phyloP scores from a whole-genome alignment of 1,140 invertebrate species.

The Epicauta chinensis region DNA sequence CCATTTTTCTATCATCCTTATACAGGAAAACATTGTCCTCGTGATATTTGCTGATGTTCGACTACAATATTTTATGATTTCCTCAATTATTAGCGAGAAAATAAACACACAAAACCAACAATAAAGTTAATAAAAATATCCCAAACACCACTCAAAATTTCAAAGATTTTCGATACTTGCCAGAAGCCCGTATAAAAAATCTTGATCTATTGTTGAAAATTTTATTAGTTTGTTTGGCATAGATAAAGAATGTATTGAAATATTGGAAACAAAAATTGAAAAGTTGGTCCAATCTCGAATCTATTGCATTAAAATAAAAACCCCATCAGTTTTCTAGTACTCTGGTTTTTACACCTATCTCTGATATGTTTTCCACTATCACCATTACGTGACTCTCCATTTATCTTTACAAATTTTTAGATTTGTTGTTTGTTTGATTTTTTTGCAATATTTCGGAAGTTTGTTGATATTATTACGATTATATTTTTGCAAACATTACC shows the following conservation, averaged over 20 bases:
- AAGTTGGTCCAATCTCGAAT: conserved; percentile 7
- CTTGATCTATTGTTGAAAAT: too few relatives aligned
- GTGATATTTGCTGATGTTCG: too few relatives aligned
- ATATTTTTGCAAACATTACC: neutral
- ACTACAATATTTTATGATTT: too few relatives aligned
- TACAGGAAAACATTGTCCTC: too few relatives aligned
- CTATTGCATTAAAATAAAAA: conserved; percentile 13
- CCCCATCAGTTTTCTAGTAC: conserved; percentile 6
- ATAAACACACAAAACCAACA: too few relatives aligned
- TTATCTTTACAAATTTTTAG: conserved; percentile 8
- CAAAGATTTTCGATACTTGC: too few relatives aligned
- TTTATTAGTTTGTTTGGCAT: neutral
- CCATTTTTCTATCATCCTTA: too few relatives aligned
- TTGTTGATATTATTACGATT: neutral
- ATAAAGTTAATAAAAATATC: too few relatives aligned
- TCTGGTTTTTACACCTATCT: conserved; percentile 9
- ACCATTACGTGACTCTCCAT: conserved; percentile 13
- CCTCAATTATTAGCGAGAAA: too few relatives aligned
- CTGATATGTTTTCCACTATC: conserved; percentile 10
- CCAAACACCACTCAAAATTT: too few relatives aligned
- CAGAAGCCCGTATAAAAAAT: too few relatives aligned
- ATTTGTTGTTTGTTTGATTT: conserved; percentile 1
- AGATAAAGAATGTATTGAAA: conserved; percentile 9
- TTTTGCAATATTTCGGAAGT: too few relatives aligned
- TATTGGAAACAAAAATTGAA: conserved; percentile 4